These are phyloP conservation scores for Hesperophylax magnus DNA, from an alignment of 1,140 invertebrate species.

Conservation along the genomic window DNA sequence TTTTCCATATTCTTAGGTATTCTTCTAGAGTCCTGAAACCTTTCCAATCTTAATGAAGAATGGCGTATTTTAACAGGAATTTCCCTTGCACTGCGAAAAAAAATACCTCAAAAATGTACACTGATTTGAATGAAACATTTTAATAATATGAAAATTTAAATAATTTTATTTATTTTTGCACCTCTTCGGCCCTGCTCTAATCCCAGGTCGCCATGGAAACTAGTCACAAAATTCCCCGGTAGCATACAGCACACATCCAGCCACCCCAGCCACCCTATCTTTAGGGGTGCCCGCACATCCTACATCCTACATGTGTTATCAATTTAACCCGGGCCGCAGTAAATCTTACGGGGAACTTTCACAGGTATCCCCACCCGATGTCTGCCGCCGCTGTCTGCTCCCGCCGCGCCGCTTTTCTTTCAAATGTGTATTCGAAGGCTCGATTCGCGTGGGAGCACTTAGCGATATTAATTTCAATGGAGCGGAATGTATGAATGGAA, in stretches of 20 bases:
- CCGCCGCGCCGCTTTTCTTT: conserved; percentile 14
- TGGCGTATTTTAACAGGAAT: too few species aligned
- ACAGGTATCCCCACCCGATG: not conserved
- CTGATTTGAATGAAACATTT: too few species aligned
- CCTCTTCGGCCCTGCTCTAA: not conserved
- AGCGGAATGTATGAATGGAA: too few species aligned
- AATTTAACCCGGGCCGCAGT: conserved; percentile 35
- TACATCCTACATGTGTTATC: conserved; percentile 30
- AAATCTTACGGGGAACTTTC: conserved; percentile 29
- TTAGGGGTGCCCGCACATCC: not conserved
- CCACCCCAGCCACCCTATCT: not conserved
- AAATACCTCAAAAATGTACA: too few species aligned
- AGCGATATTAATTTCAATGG: conserved; percentile 11
- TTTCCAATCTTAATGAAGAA: too few species aligned
- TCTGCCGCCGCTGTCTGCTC: too few species aligned
- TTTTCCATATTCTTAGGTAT: too few species aligned
- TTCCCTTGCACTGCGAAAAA: too few species aligned
- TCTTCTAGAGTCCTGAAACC: too few species aligned
- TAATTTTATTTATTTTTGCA: too few species aligned
- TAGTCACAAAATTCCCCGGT: not conserved
- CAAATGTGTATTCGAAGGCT: conserved; percentile 13
- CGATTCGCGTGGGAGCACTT: conserved; percentile 8
- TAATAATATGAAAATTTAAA: too few species aligned
- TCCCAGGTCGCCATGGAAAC: conserved; percentile 4
- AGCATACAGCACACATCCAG: not conserved